Evolutionary conservation across 2,113 vertebrate species (phyloP), one percentile per base, ranked within the genome.

Genomic region (Probosciger aterrimus): DNA sequence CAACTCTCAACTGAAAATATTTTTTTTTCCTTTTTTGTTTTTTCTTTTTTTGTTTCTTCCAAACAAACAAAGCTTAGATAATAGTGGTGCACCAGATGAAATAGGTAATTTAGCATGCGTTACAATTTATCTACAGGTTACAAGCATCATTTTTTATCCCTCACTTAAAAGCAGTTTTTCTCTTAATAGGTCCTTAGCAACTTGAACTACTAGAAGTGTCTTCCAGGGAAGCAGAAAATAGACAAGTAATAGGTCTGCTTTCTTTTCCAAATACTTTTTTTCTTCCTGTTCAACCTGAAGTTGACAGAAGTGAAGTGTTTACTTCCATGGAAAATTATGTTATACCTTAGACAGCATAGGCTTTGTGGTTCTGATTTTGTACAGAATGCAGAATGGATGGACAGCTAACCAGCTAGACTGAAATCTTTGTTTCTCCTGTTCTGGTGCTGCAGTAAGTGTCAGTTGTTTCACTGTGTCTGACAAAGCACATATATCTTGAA

Each of bases 311-410:
- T 37, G 25, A 92, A 92, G 28, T 41, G n/a, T 92, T 83, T 87
- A 59, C 30, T 60, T 75, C 35, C 31, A 31, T 70, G 79, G 64
- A 77, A 95, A 97, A 89, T 83, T 44, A 52, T 92, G 83, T 81
- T 39, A 55, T 93, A 46, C 47, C 49, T 81, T 63, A 84, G n/a
- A 74, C 64, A 93, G 35, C 20, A 70, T 35, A 81, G 70, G 13
- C 63, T 93, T 94, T 94, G 70, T 91, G 86, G 59, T 94, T 91
- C 75, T 88, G 81, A 70, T 83, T 93, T 91, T 31, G 70, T 78
- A 64, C 27, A 82, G 65, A 96, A 95, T 55, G 31, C 39, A 41
- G 52, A 90, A 31, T 65, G 52, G 22, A 57, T 82, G 68, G 27
- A 37, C 39, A 94, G 50, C 71, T 86, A 80, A 92, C 50, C 37